phyloP scores from a whole-genome alignment of 1,140 invertebrate genomes.

The Pogonomyrmex barbatus region DNA sequence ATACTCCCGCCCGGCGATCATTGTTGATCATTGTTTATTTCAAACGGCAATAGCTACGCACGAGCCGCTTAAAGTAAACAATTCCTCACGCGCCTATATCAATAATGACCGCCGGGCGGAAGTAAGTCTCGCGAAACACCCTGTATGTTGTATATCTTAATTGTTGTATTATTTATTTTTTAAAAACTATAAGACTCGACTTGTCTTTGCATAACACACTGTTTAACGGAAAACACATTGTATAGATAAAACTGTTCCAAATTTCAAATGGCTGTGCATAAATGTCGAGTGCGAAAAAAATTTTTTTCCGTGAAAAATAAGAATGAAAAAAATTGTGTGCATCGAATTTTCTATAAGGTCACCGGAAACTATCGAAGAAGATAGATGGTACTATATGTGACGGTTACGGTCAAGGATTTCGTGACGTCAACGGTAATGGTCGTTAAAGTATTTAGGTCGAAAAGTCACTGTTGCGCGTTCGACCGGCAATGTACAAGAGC shows the following conservation, averaged over 20 bases:
- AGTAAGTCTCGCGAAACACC: too few relatives aligned
- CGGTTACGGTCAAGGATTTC: slow-evolving; percentile 75
- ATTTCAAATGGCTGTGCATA: background rate
- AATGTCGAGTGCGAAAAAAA: background rate
- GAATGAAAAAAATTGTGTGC: slow-evolving; percentile 49
- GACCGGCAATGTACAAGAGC: slow-evolving; percentile 67
- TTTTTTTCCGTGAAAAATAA: background rate
- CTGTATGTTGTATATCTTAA: too few relatives aligned
- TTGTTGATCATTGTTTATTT: too few relatives aligned
- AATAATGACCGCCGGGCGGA: too few relatives aligned
- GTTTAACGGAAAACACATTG: background rate
- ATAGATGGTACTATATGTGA: background rate
- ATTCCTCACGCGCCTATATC: too few relatives aligned
- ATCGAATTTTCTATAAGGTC: slow-evolving; percentile 67
- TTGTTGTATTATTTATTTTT: background rate
- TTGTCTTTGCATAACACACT: background rate
- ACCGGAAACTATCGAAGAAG: slow-evolving; percentile 48
- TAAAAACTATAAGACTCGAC: too few relatives aligned
- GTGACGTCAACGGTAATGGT: slow-evolving; percentile 69
- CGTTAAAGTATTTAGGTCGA: slow-evolving; percentile 82
- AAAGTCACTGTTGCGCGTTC: slow-evolving; percentile 79
- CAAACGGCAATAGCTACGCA: too few relatives aligned
- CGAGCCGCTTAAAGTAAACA: too few relatives aligned
- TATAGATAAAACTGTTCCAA: background rate
- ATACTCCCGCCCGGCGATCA: too few relatives aligned